Base-by-base conservation (phyloP, 1,140 invertebrate genomes). In the Scaptomyza graminum region DNA sequence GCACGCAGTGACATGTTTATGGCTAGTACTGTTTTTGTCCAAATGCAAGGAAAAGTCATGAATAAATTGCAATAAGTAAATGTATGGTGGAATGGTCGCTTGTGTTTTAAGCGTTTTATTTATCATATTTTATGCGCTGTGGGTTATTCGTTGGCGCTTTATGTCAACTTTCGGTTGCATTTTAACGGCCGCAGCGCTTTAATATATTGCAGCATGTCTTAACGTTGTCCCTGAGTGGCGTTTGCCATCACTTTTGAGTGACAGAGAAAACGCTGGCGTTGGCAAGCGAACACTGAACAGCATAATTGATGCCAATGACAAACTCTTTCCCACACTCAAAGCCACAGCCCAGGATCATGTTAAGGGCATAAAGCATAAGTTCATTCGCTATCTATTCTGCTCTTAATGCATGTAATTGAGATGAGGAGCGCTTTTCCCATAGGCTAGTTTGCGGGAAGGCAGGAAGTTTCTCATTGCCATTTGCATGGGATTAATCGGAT, bases 181-280 rank as follows among this genome's bases (percentile, higher is more conserved):
- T 49, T 70, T 63, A 67, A 84, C 51, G 41, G 59, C 49, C 62
- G 31, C 57, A 64, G 51, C 31, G 74, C 65, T 74, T 80, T 69
- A 85, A 84, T 84, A 85, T 80, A 85, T 85, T 63, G 68, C 66
- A 51, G 62, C 76, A 74, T 69, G 66, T 77, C 77, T 63, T 62
- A 41, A 62, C 49, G 46, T 65, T 73, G 77, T 61, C 54, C 44
- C 62, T 46, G 59, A 57, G 78, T 60, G 50, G 65, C 76, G 55
- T 51, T 74, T 61, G 63, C 52, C 70, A 74, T 74, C 74, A 69
- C 37, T 54, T 83, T 76, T 83, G 64, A 61, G 70, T 67, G 75
- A 13, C 62, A 34, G 7, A 59, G 54, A 71, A 71, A 74, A 70
- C 34, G 60, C 60, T 69, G 71, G 63, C 51, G 52, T 43, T 62